These are phyloP conservation scores for Azorinus chamasolen DNA, from an alignment of 2,888 invertebrate genomes.

Conservation along the genomic window DNA sequence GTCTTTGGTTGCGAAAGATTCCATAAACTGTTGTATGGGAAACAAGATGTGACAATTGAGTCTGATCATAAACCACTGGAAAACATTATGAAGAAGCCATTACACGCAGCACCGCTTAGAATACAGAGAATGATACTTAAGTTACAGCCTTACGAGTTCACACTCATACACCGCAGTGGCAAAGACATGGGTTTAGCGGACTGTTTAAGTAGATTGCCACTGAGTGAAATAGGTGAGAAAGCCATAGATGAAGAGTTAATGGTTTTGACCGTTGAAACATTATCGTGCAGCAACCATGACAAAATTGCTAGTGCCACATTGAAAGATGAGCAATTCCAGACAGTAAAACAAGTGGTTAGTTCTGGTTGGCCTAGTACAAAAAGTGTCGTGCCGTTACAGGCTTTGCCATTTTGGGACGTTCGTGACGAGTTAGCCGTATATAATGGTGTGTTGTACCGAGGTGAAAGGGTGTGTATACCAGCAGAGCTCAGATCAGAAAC, in stretches of 20 bases:
- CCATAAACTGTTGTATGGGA: slow-evolving; percentile 52
- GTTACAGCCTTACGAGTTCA: slow-evolving; percentile 31
- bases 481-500: slow-evolving; percentile 29
- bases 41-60: too few relatives aligned
- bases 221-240: slow-evolving; percentile 11
- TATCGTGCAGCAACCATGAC: slow-evolving; percentile 21
- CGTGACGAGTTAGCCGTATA: slow-evolving; percentile 40
- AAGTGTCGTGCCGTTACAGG: slow-evolving; percentile 15
- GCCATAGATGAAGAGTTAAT: slow-evolving; percentile 23
- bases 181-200: slow-evolving; percentile 21
- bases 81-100: slow-evolving; percentile 17
- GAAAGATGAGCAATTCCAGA: slow-evolving; percentile 26
- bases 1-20: slow-evolving; percentile 40
- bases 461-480: slow-evolving; percentile 34
- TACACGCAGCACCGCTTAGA: slow-evolving; percentile 26
- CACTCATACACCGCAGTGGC: slow-evolving; percentile 18
- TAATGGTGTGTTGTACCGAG: slow-evolving; percentile 17
- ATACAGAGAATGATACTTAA: too few relatives aligned
- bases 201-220: too few relatives aligned
- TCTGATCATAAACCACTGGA: too few relatives aligned
- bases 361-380: slow-evolving; percentile 38
- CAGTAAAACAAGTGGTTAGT: slow-evolving; percentile 6
- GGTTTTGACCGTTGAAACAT: slow-evolving; percentile 9
- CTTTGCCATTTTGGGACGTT: too few relatives aligned
- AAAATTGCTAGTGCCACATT: too few relatives aligned